Conservation (phyloP, 2,797 vertebrate genomes). For the Hozukius guyotensis region DNA sequence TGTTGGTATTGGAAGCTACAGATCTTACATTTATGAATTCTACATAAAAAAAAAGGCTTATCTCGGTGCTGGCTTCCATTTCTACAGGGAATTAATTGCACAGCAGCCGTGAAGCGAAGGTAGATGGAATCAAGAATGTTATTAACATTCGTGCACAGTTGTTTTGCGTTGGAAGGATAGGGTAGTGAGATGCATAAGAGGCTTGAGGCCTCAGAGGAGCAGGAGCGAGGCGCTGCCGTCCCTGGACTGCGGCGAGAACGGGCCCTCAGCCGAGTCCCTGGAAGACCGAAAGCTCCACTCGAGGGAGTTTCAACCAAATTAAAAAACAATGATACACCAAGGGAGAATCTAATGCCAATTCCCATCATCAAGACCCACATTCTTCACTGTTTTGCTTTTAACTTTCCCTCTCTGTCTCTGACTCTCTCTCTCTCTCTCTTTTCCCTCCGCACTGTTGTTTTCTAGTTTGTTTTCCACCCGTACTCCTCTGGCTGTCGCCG, state of each 20-base stretch:
- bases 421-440: slow-evolving; percentile 60
- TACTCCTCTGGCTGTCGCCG: slow-evolving; percentile 85
- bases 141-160: slow-evolving; percentile 65
- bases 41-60: slow-evolving; percentile 26
- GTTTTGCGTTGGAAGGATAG: slow-evolving; percentile 52
- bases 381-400: slow-evolving; percentile 80
- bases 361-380: slow-evolving; percentile 83
- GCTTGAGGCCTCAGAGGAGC: slow-evolving; percentile 68
- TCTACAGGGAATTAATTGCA: slow-evolving; percentile 69
- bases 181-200: slow-evolving; percentile 48
- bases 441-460: slow-evolving; percentile 82
- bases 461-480: slow-evolving; percentile 86
- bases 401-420: slow-evolving; percentile 75
- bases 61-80: slow-evolving; percentile 56
- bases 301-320: slow-evolving; percentile 80
- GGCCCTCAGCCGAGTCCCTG: slow-evolving; percentile 61
- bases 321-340: slow-evolving; percentile 80
- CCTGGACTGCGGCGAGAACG: slow-evolving; percentile 52
- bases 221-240: slow-evolving; percentile 37
- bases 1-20: slow-evolving; percentile 25
- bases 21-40: slow-evolving; percentile 65
- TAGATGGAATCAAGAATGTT: slow-evolving; percentile 70
- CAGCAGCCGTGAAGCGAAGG: slow-evolving; percentile 42
- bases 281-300: slow-evolving; percentile 67
- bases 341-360: slow-evolving; percentile 81